A percentile compares a stretch with the other conserved stretches of the same genome.
phyloP scores from a whole-genome alignment of 2,113 vertebrate genomes.

The Calyptommatus sinebrachiatus region DNA sequence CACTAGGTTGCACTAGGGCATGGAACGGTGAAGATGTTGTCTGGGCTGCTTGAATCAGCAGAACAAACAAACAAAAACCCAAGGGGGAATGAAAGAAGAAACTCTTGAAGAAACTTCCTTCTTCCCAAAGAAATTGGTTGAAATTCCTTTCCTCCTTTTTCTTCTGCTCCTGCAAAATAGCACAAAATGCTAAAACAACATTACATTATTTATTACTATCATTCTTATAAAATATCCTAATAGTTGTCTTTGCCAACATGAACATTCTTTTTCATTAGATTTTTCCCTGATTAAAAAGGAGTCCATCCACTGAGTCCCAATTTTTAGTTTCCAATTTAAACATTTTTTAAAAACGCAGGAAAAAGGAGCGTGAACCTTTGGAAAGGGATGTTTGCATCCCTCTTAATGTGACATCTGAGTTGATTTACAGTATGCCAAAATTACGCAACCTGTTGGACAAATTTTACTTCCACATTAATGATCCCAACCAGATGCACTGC shows the following conservation, averaged over 20 bases:
- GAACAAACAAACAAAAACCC: neutral
- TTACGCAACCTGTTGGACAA: conserved; percentile 44
- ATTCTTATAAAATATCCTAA: neutral
- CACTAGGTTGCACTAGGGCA: neutral
- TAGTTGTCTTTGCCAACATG: neutral
- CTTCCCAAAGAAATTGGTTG: neutral
- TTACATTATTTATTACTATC: neutral
- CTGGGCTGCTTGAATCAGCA: neutral
- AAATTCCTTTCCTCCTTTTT: neutral
- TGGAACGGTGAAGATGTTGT: neutral
- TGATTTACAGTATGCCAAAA: conserved; percentile 44
- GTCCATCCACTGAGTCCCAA: neutral
- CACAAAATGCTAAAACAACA: neutral
- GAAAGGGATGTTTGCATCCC: conserved; percentile 8
- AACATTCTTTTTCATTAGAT: neutral
- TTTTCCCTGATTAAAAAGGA: neutral
- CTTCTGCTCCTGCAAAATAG: neutral
- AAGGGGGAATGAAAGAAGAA: neutral
- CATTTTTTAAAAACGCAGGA: conserved; percentile 19
- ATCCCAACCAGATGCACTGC: conserved; percentile 56
- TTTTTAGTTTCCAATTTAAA: neutral
- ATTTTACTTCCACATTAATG: conserved; percentile 45
- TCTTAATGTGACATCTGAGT: conserved; percentile 12
- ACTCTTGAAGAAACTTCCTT: neutral
- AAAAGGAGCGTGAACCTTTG: conserved; percentile 29